These are phyloP conservation scores for Peromyscus maniculatus DNA, from an alignment of 2,113 vertebrate genomes.

Conservation along the genomic window DNA sequence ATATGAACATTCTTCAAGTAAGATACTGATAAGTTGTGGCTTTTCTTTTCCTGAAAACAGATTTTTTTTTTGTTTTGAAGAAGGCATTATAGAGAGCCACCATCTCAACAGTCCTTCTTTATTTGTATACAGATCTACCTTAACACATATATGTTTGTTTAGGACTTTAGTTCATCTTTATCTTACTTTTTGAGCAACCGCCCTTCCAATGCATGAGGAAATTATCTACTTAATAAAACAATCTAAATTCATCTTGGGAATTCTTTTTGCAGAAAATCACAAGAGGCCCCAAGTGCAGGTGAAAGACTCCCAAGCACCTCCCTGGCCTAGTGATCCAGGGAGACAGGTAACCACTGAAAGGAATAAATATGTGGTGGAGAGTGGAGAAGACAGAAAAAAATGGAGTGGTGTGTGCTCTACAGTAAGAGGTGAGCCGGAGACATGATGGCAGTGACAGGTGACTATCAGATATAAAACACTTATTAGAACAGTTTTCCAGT, in stretches of 20 bases:
- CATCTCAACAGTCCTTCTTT: neutral
- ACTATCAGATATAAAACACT: neutral
- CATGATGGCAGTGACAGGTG: neutral
- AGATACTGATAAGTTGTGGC: neutral
- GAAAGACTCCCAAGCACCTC: neutral
- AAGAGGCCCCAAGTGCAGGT: neutral
- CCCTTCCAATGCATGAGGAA: neutral
- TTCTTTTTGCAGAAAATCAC: neutral
- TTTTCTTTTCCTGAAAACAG: neutral
- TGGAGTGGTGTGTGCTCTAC: neutral
- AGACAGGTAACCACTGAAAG: neutral
- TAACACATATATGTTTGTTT: neutral
- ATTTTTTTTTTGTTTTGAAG: neutral
- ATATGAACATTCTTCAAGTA: neutral
- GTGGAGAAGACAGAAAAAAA: neutral
- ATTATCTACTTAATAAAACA: neutral
- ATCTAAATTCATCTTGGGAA: neutral
- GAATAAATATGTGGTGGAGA: neutral
- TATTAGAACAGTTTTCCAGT: neutral
- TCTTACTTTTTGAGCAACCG: neutral
- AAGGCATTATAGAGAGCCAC: neutral
- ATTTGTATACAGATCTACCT: neutral
- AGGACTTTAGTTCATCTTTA: too few relatives aligned
- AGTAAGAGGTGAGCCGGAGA: neutral
- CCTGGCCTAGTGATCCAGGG: neutral